These are phyloP conservation scores for Hippoglossus hippoglossus DNA, from an alignment of 2,797 vertebrate genomes.

Conservation along the genomic window DNA sequence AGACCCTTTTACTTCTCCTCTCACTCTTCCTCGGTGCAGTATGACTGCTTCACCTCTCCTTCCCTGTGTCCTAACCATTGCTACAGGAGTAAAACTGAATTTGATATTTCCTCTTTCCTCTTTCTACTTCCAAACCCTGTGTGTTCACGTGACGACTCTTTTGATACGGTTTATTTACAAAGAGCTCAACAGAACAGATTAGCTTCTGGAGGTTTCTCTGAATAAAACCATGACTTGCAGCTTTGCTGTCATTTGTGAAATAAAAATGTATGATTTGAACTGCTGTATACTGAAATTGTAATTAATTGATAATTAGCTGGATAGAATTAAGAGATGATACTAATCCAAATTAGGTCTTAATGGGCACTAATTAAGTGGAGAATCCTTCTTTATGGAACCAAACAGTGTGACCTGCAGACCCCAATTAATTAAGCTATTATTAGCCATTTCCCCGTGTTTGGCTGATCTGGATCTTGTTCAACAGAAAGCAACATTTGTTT, in stretches of 20 bases:
- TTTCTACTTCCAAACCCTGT: slow-evolving; percentile 14
- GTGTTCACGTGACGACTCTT: slow-evolving; percentile 10
- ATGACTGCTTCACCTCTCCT: slow-evolving; percentile 36
- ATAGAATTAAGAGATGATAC: slow-evolving; percentile 85
- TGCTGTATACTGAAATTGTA: slow-evolving; percentile 68
- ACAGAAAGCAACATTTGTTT: slow-evolving; percentile 51
- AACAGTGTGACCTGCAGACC: slow-evolving; percentile 84
- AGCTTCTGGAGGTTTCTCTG: slow-evolving; percentile 10
- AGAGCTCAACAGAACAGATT: neutral
- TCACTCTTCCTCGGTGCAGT: slow-evolving; percentile 48
- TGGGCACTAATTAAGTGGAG: slow-evolving; percentile 86
- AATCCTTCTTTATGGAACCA: slow-evolving; percentile 80
- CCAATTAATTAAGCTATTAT: slow-evolving; percentile 88
- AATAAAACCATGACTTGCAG: slow-evolving; percentile 32
- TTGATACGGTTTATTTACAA: neutral
- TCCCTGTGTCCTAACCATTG: slow-evolving; percentile 22
- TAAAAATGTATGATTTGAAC: slow-evolving; percentile 57
- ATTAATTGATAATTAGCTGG: slow-evolving; percentile 87
- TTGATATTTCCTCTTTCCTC: slow-evolving; percentile 13
- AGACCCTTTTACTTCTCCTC: slow-evolving; percentile 82
- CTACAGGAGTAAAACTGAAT: slow-evolving; percentile 19
- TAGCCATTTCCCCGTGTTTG: slow-evolving; percentile 72
- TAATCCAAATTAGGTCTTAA: slow-evolving; percentile 84
- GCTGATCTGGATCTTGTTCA: slow-evolving; percentile 49
- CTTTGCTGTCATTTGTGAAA: slow-evolving; percentile 56